Percentiles rank a stretch among this genome's conserved stretches.
Conservation (phyloP, 2,113 vertebrate species). For the Nesoenas mayeri region DNA sequence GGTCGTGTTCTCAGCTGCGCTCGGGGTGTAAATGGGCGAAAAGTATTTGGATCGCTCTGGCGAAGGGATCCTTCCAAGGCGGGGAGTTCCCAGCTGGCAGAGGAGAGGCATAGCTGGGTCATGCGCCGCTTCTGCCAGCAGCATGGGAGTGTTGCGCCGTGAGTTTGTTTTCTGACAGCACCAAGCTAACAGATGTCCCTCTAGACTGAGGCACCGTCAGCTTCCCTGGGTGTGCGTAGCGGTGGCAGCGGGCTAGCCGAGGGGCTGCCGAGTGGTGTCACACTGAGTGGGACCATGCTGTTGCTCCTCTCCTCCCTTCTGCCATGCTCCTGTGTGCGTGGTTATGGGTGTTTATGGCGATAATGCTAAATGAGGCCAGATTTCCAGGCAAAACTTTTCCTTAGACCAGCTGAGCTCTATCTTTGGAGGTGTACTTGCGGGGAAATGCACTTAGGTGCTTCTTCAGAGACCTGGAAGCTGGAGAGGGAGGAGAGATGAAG, state of each 20-base stretch:
- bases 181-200: constrained; percentile 1
- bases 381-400: neutral
- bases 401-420: neutral
- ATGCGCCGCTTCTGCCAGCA: neutral
- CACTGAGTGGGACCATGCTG: neutral
- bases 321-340: fast-evolving
- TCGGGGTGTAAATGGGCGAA: neutral
- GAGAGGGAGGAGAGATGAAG: neutral
- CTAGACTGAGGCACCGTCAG: neutral
- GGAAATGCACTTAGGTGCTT: neutral
- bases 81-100: constrained; percentile 54
- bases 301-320: neutral
- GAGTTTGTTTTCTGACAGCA: constrained; percentile 18
- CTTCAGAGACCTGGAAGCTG: neutral
- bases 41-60: neutral
- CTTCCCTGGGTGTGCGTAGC: fast-evolving
- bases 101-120: constrained; percentile 38
- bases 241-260: neutral
- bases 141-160: neutral
- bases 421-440: neutral
- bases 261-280: neutral
- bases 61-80: neutral
- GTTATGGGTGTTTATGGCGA: neutral
- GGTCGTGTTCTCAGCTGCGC: neutral
- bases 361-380: neutral